Conservation (phyloP, 2,113 vertebrate genomes). For the Oplegnathus fasciatus region DNA sequence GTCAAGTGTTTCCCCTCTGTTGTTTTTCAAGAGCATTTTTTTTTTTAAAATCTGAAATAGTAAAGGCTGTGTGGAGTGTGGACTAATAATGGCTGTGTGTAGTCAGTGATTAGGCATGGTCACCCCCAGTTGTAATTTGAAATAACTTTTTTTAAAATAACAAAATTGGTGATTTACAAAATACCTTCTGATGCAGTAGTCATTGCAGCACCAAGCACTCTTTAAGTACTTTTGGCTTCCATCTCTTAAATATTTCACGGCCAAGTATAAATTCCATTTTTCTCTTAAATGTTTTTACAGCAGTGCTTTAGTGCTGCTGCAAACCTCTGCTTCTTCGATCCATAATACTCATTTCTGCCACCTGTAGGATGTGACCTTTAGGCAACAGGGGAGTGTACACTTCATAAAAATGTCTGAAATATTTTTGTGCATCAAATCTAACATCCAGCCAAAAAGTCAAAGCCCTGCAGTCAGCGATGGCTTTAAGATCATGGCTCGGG, state of each 20-base stretch:
- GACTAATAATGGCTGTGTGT: constrained; percentile 33
- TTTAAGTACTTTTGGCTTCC: not conserved
- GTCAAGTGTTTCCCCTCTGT: constrained; percentile 24
- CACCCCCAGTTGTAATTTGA: no score
- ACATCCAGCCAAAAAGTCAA: not conserved
- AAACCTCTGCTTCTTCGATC: constrained; percentile 18
- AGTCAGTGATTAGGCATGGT: constrained; percentile 46
- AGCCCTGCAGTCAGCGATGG: not conserved
- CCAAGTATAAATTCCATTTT: not conserved
- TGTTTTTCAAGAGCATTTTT: constrained; percentile 43
- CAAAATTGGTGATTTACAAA: no score
- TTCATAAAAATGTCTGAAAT: constrained; percentile 36
- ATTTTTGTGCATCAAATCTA: constrained; percentile 25
- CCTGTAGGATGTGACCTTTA: constrained; percentile 71
- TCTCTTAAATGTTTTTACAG: constrained; percentile 12
- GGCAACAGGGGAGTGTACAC: not conserved
- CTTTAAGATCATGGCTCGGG: constrained; percentile 48
- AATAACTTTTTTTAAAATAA: no score
- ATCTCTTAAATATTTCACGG: not conserved
- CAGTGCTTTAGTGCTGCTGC: not conserved
- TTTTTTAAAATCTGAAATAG: constrained; percentile 12
- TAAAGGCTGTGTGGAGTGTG: constrained; percentile 23
- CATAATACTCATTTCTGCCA: constrained; percentile 63
- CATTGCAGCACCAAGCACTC: not conserved
- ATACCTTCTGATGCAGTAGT: constrained; percentile 6